A percentile compares a stretch with the other conserved stretches of the same genome.
phyloP scores from a whole-genome alignment of 2,113 vertebrate species.

The Nycticorax nycticorax region DNA sequence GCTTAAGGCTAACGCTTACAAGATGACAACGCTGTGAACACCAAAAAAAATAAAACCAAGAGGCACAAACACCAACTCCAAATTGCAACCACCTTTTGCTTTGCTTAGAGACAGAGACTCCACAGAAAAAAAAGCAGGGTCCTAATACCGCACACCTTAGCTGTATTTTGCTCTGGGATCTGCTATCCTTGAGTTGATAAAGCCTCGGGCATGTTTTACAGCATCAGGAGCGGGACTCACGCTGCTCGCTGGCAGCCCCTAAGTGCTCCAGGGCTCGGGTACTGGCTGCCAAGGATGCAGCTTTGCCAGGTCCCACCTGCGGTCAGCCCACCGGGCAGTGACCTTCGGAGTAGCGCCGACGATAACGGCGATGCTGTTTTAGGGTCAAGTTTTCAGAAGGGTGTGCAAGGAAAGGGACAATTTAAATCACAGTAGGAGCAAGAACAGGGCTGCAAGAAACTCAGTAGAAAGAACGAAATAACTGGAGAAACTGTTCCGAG shows the following conservation, averaged over 20 bases:
- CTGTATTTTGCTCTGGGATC: background rate
- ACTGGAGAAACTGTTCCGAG: background rate
- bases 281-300: background rate
- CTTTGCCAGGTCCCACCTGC: background rate
- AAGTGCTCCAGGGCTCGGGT: rapidly evolving
- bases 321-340: background rate
- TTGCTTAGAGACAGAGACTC: background rate
- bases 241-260: rapidly evolving
- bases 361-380: rapidly evolving
- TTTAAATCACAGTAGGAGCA: background rate
- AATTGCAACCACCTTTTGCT: background rate
- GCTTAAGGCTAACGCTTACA: background rate
- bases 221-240: background rate
- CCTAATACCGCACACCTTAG: background rate
- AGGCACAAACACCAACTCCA: background rate
- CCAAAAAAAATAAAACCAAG: background rate
- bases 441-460: background rate
- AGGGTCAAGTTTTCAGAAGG: background rate
- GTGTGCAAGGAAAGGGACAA: rapidly evolving
- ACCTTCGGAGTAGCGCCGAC: background rate
- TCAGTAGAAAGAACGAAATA: background rate
- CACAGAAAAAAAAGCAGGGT: background rate
- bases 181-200: rapidly evolving
- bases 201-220: background rate
- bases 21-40: background rate